A percentile compares a stretch with the other conserved stretches of the same genome.
These are phyloP conservation scores for Piliocolobus tephrosceles DNA, from an alignment of 2,113 vertebrate genomes.

Conservation along the genomic window DNA sequence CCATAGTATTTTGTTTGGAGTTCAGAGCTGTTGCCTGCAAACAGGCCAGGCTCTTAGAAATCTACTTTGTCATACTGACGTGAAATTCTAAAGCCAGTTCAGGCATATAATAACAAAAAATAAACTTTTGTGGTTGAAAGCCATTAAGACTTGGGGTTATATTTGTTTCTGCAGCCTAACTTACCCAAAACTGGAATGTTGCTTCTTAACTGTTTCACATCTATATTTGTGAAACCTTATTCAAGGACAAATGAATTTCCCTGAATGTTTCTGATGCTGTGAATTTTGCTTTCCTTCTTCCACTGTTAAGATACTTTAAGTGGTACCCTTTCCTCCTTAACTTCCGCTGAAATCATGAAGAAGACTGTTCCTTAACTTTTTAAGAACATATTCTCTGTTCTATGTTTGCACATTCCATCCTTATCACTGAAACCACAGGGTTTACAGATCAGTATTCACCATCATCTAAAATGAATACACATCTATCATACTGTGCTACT, in stretches of 20 bases:
- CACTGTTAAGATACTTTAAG: not conserved
- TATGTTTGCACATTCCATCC: not conserved
- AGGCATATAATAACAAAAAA: not conserved
- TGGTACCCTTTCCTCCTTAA: not conserved
- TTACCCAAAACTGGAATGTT: not conserved
- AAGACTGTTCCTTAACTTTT: not conserved
- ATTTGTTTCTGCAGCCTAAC: not conserved
- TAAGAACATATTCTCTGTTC: not conserved
- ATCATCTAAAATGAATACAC: not conserved
- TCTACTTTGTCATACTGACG: not conserved
- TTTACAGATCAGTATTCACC: not conserved
- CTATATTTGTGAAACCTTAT: not conserved
- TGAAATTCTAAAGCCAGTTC: not conserved
- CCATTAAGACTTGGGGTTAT: not conserved
- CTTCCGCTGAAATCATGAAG: not conserved
- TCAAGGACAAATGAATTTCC: not conserved
- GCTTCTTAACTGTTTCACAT: not conserved
- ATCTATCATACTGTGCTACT: not conserved
- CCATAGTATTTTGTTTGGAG: not conserved
- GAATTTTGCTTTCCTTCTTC: not conserved
- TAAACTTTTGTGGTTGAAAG: not conserved
- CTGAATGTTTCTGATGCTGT: not conserved
- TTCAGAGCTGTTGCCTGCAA: not conserved
- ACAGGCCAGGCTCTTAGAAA: not conserved
- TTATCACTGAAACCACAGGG: not conserved